Base-by-base conservation (phyloP, 2,113 vertebrate species). In the Motacilla alba region DNA sequence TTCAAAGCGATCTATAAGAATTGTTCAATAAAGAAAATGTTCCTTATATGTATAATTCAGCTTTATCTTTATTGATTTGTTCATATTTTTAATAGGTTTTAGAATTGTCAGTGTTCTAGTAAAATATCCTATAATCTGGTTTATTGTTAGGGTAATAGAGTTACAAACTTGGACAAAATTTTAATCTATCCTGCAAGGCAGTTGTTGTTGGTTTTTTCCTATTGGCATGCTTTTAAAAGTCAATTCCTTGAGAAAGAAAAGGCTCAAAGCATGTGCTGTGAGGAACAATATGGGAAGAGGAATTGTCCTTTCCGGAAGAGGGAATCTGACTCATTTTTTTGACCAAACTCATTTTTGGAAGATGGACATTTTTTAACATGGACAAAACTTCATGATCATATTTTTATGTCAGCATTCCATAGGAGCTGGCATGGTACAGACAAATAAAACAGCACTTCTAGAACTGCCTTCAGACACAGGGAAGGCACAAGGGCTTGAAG, bases 31-130 rank as follows among this genome's bases (percentile, higher is more conserved):
- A 96, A 96, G 73, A 89, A 96, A 97, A 94, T 52, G 69, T 68
- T 95, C 85, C 80, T 86, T 95, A 95, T 96, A 95, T 96, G 56
- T 95, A 94, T 92, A 96, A 96, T 94, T 95, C 85, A 96, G 78
- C 59, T 92, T 95, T 97, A 96, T 93, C 77, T 89, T 96, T 96
- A 97, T 97, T 96, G 96, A 97, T 97, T 97, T 97, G 81, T 94
- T 97, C 69, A 74, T 95, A 96, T 90, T 97, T 98, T 97, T 74
- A 95, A 96, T 94, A 92, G 92, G 82, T 88, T 97, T 96, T 86
- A 69, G 86, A 97, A 97, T 96, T 97, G 97, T 97, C 93, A 96
- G 75, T 92, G 90, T 97, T 95, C 94, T 97, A 91, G 89, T 91
- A 97, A 95, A 96, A 81, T 96, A 85, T 64, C 19, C 15, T 66